Conservation (phyloP, 53 echinoderm and acorn worm species). For the Glandiceps talaboti region DNA sequence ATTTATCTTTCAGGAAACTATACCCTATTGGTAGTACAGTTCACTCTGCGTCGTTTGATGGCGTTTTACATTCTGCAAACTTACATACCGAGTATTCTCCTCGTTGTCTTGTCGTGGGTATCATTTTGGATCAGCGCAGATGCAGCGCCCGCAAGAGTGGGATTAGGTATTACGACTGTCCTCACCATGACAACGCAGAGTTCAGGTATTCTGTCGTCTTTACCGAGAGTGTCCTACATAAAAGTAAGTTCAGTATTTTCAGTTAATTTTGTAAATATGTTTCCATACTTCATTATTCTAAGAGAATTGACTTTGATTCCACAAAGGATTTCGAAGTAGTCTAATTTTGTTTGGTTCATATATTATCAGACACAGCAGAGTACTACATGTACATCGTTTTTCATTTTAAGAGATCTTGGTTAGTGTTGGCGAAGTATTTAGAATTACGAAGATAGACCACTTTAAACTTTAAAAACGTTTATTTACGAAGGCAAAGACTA, state of each 20-base stretch:
- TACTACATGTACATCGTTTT: too few relatives aligned
- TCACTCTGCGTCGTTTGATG: constrained; percentile 1
- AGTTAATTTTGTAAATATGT: too few relatives aligned
- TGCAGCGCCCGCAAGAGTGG: constrained; percentile 4
- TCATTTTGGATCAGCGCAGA: constrained; percentile 9
- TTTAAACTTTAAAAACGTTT: too few relatives aligned
- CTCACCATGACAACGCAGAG: constrained; percentile 14
- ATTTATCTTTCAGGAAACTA: constrained; percentile 7
- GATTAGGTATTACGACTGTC: constrained; percentile 7
- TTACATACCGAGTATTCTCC: constrained; percentile 2
- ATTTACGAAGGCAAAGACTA: too few relatives aligned
- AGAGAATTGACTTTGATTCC: too few relatives aligned
- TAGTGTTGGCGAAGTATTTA: too few relatives aligned
- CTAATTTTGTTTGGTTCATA: too few relatives aligned
- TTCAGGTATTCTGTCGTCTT: constrained; percentile 2
- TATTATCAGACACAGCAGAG: too few relatives aligned
- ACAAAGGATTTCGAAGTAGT: too few relatives aligned
- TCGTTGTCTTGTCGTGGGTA: constrained; percentile 11
- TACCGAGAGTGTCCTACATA: constrained; percentile 8
- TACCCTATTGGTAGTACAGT: neutral
- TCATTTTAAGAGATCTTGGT: too few relatives aligned
- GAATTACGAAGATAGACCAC: too few relatives aligned
- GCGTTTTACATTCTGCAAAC: constrained; percentile 6
- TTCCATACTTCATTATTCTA: too few relatives aligned
- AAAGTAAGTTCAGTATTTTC: constrained; percentile 2